Conservation (phyloP, 2,113 vertebrate genomes). For the Tragelaphus scriptus region DNA sequence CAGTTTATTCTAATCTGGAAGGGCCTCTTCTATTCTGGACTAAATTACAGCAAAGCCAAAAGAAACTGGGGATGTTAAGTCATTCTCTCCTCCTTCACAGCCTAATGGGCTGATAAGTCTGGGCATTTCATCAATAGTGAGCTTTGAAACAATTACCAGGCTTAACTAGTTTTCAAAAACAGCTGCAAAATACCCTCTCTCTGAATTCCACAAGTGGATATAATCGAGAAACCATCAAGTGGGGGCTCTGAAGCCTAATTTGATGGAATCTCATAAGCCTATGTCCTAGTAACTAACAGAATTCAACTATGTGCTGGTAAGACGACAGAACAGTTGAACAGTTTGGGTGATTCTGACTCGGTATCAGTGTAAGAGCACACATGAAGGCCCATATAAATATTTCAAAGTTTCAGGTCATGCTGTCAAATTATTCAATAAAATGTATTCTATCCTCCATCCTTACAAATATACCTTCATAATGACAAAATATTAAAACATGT, state of each 20-base stretch:
- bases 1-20: background rate
- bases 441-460: background rate
- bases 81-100: background rate
- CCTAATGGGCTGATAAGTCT: background rate
- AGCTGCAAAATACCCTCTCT: background rate
- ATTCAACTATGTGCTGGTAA: background rate
- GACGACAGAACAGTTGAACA: background rate
- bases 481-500: background rate
- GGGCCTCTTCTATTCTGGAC: background rate
- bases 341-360: background rate
- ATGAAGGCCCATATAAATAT: background rate
- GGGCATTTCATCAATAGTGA: background rate
- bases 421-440: background rate
- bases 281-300: background rate
- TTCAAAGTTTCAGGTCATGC: conserved; percentile 6
- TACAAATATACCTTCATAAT: background rate
- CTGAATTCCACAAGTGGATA: background rate
- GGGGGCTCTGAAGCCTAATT: background rate
- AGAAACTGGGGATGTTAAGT: background rate
- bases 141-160: background rate
- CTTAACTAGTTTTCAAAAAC: conserved; percentile 5
- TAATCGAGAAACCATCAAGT: background rate
- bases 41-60: background rate
- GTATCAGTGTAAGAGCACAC: background rate
- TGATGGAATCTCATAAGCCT: background rate